Conservation (phyloP, 2,888 invertebrate species). For the Tyria jacobaeae region DNA sequence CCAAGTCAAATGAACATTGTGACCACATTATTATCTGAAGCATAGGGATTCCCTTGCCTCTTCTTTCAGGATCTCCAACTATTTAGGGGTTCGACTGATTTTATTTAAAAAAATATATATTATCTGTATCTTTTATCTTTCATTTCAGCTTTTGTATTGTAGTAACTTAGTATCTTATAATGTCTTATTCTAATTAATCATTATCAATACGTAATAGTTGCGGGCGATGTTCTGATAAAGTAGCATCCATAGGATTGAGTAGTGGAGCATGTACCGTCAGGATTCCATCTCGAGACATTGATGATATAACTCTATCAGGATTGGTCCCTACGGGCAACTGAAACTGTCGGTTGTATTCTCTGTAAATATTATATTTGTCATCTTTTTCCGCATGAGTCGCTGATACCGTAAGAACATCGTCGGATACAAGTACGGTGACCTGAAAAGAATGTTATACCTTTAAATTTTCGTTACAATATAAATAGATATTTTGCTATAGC, state of each 20-base stretch:
- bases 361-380: slow-evolving; percentile 94
- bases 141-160: not conserved
- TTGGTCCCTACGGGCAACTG: slow-evolving; percentile 95
- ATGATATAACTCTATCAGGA: slow-evolving; percentile 94
- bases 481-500: too few species aligned
- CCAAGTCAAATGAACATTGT: too few species aligned
- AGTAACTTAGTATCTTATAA: not conserved
- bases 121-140: not conserved
- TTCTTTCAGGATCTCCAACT: too few species aligned
- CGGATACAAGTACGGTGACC: slow-evolving; percentile 59
- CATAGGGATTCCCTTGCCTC: too few species aligned
- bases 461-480: too few species aligned
- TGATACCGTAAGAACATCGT: slow-evolving; percentile 88
- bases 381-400: slow-evolving; percentile 97
- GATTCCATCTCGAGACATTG: slow-evolving; percentile 96
- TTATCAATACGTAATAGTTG: not conserved
- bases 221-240: not conserved
- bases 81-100: too few species aligned
- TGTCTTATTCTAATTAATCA: not conserved
- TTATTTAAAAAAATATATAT: not conserved
- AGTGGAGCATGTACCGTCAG: slow-evolving; percentile 95
- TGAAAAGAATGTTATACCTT: slow-evolving; percentile 60
- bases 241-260: not conserved
- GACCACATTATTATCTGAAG: too few species aligned
- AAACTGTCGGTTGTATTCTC: slow-evolving; percentile 97